These are phyloP conservation scores for Epizoanthus fatuus DNA, from an alignment of 92 coral and sea anemone species.

Conservation along the genomic window DNA sequence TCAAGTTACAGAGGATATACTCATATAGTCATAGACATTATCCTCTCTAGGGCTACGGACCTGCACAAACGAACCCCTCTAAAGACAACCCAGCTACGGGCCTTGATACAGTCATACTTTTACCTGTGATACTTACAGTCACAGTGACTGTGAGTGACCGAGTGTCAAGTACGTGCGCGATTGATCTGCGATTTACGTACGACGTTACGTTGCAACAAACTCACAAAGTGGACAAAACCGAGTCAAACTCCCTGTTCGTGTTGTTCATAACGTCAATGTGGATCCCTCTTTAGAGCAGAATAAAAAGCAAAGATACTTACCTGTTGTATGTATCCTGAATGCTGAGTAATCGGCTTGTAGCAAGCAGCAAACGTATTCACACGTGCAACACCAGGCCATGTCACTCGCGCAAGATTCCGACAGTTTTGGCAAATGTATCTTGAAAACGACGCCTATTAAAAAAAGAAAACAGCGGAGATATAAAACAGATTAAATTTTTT, in stretches of 20 bases:
- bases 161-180: too few relatives aligned
- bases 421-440: constrained; percentile 83
- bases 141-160: too few relatives aligned
- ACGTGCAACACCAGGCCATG: constrained; percentile 71
- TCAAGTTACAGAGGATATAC: too few relatives aligned
- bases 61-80: too few relatives aligned
- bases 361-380: constrained; percentile 26
- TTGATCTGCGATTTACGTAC: too few relatives aligned
- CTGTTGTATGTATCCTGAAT: constrained; percentile 25
- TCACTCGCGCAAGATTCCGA: constrained; percentile 74
- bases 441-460: constrained; percentile 75
- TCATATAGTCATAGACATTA: too few relatives aligned
- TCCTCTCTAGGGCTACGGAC: too few relatives aligned
- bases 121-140: too few relatives aligned
- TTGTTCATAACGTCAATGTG: background rate
- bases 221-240: background rate
- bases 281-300: background rate
- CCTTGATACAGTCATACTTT: too few relatives aligned
- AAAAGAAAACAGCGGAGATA: background rate
- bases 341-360: constrained; percentile 4
- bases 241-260: background rate
- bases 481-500: background rate
- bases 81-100: too few relatives aligned
- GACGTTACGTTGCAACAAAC: too few relatives aligned
- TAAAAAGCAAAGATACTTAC: background rate